Percentiles rank a stretch among this genome's conserved stretches.
phyloP scores from a whole-genome alignment of 92 coral and sea anemone species.

The Pocillopora grandis region DNA sequence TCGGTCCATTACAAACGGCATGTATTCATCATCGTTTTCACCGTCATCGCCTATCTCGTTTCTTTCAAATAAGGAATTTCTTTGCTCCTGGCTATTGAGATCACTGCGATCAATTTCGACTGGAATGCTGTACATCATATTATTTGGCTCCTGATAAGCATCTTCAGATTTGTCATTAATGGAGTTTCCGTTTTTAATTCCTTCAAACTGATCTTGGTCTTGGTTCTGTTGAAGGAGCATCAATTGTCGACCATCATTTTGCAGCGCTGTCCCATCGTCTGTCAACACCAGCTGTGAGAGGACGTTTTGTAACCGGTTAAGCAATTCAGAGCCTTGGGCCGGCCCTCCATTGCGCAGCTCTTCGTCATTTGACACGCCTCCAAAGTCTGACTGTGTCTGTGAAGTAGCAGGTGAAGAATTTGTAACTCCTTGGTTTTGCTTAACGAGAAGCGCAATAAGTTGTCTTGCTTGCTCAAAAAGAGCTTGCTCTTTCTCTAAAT shows the following conservation, averaged over 20 bases:
- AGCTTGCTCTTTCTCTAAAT: conserved; percentile 42
- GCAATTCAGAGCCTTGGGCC: conserved; percentile 1
- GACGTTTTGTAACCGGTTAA: conserved; percentile 35
- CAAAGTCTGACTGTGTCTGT: conserved; percentile 14
- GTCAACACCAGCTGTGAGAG: conserved; percentile 24
- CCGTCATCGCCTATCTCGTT: neutral
- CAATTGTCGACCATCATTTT: conserved; percentile 23
- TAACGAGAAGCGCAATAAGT: conserved; percentile 11
- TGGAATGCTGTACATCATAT: conserved; percentile 3
- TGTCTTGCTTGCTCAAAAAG: conserved; percentile 40
- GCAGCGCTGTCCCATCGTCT: conserved; percentile 16
- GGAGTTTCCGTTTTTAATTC: conserved; percentile 7
- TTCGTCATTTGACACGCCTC: neutral
- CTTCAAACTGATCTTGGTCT: conserved; percentile 1
- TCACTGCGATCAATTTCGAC: conserved; percentile 32
- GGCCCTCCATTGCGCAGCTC: neutral
- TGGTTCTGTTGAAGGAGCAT: conserved; percentile 13
- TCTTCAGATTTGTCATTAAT: neutral
- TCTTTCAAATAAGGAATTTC: conserved; percentile 35
- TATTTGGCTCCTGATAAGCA: conserved; percentile 1
- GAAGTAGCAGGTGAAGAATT: neutral
- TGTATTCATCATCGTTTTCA: neutral
- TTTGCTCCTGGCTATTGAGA: conserved; percentile 12
- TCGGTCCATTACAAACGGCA: conserved; percentile 9
- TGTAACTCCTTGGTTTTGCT: conserved; percentile 4